Evolutionary conservation across 2,797 vertebrate genomes (phyloP), one percentile per base, ranked within the genome.

Genomic region (Danio kyathit): DNA sequence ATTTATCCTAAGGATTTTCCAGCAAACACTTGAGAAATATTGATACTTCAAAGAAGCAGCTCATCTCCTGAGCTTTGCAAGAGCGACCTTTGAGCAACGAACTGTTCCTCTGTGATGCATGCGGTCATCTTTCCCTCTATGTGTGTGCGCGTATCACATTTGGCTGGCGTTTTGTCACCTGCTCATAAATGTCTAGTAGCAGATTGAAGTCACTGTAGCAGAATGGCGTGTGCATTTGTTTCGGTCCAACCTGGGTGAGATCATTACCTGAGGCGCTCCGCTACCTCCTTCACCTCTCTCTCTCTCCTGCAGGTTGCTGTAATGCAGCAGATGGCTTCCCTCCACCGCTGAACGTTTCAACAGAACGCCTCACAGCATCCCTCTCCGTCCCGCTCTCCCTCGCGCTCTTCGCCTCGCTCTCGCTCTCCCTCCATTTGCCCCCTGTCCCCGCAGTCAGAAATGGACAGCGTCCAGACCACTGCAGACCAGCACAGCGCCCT

Each of bases 341-440:
- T 83, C 76, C 48, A 78, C 74, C 48, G 16, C 80, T 85, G 81
- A 88, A 83, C 75, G 76, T 72, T 86, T 86, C 59, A 77, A 85
- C 87, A 86, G 84, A 86, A 86, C 43, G 78, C 40, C 79, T 86
- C 82, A 43, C 87, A 88, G 87, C 87, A 82, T 81, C 85, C 76
- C 43, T 66, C 79, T 48, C 40, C 7, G 19, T 80, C 41, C 79
- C 67, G 44, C 54, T 83, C 61, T 81, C 51, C 70, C 63, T 74
- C 38, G 69, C 44, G 13, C 19, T 70, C 29, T 57, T 40, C 10
- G 51, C 13, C 73, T 52, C 19, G 71, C 43, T 44, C 64, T 67
- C 63, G 41, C 73, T 64, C 80, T 72, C 57, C 13, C 66, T 76
- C 52, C 40, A 75, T 80, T 80, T 84, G 78, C 78, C 52, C 78